Evolutionary conservation across 2,113 vertebrate species (phyloP).

Genomic region (Xiphophorus hellerii): DNA sequence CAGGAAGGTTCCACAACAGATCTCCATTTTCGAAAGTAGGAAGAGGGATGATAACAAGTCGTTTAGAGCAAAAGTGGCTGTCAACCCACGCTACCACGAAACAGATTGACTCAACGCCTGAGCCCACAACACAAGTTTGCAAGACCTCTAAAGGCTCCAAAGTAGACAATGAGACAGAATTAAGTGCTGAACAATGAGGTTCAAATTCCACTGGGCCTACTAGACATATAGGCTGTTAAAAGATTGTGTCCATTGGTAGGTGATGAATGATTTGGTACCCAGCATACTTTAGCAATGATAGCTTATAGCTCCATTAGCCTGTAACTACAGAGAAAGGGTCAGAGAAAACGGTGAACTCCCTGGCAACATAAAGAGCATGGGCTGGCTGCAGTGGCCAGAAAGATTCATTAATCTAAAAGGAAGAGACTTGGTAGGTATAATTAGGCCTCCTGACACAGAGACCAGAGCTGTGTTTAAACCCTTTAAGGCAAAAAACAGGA

Average conservation of each 20-base stretch:
- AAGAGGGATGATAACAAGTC: slow-evolving; percentile 47
- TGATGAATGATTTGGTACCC: slow-evolving; percentile 69
- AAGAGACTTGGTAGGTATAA: slow-evolving; percentile 72
- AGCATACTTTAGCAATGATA: slow-evolving; percentile 68
- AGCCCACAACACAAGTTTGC: slow-evolving; percentile 27
- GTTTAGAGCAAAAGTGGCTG: slow-evolving; percentile 47
- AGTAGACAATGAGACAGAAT: slow-evolving; percentile 60
- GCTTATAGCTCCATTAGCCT: slow-evolving; percentile 76
- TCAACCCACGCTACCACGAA: slow-evolving; percentile 27
- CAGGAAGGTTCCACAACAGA: slow-evolving; percentile 53
- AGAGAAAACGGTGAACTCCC: slow-evolving; percentile 66
- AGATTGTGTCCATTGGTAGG: slow-evolving; percentile 69
- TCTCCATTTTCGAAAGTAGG: slow-evolving; percentile 69
- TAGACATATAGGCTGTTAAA: slow-evolving; percentile 63
- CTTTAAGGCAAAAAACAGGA: slow-evolving; percentile 45
- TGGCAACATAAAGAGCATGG: slow-evolving; percentile 60
- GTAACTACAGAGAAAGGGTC: slow-evolving; percentile 73
- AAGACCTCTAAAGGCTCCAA: slow-evolving; percentile 48
- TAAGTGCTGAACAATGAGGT: slow-evolving; percentile 63
- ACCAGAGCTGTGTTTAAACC: slow-evolving; percentile 47
- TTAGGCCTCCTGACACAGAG: slow-evolving; percentile 73
- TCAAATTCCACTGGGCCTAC: slow-evolving; percentile 61
- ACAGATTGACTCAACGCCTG: slow-evolving; percentile 26
- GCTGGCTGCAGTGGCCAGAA: slow-evolving; percentile 55
- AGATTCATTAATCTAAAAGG: slow-evolving; percentile 76